Evolutionary conservation across 2,888 invertebrate genomes (phyloP), one percentile per base, ranked within the genome.

Genomic region (Acronicta leporina): DNA sequence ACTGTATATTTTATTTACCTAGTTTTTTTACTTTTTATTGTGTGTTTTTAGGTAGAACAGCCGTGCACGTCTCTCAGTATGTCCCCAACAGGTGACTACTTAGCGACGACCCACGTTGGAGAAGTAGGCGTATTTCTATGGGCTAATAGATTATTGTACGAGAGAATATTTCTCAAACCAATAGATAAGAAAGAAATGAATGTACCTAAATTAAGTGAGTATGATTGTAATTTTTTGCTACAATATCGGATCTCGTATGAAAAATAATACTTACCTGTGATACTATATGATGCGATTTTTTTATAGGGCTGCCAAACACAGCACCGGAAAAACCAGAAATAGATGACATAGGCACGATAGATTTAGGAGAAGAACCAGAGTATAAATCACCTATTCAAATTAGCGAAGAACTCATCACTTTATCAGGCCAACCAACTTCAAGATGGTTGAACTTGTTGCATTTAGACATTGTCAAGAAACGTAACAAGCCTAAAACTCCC

Each of bases 361-460:
- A 93, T 44, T 65, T 94, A 41, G 92, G 90, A 0, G 95, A 95
- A 3, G 95, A 95, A 15, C 92, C 94, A 0, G 95, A 95, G 81
- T 97, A 96, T 84, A 94, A 95, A 76, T 97, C 97, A 0, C 96
- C 97, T 0, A 96, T 96, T 80, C 98, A 98, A 91, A 96, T 98
- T 48, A 95, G 95, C 68, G 89, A 95, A 50, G 96, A 97, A 79
- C 94, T 99, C 5, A 96, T 99, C 14, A 98, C 99, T 0, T 94
- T 99, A 77, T 99, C 99, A 0, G 96, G 96, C 10, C 92, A 98
- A 59, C 96, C 99, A 0, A 96, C 97, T 33, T 98, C 98, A 0
- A 96, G 98, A 75, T 99, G 99, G 99, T 96, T 98, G 68, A 98
- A 98, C 88, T 94, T 99, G 13, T 95, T 99, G 0, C 96, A 97